Conservation (phyloP, 2,888 invertebrate species). For the Exocentrus adspersus region DNA sequence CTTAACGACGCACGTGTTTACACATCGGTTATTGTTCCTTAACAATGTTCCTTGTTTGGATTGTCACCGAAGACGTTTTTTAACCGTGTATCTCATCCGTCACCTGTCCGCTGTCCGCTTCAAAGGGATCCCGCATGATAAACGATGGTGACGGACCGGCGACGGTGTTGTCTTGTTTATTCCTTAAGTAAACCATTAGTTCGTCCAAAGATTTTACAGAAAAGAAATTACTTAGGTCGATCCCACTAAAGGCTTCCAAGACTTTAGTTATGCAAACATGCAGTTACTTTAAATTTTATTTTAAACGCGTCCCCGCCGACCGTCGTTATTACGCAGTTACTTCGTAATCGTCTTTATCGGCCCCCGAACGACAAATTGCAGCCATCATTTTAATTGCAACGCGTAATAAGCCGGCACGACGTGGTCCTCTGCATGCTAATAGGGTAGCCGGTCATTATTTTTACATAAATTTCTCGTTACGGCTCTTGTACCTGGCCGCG, state of each 20-base stretch:
- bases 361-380: conserved; percentile 8
- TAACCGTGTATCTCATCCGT: neutral
- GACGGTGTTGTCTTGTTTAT: too few relatives aligned
- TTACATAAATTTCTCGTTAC: conserved; percentile 28
- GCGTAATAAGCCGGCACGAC: conserved; percentile 6
- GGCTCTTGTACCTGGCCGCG: neutral
- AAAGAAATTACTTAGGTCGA: too few relatives aligned
- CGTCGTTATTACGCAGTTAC: conserved; percentile 14
- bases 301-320: neutral
- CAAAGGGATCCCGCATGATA: neutral
- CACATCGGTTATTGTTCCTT: conserved; percentile 1
- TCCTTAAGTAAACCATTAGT: too few relatives aligned
- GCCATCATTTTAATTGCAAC: conserved; percentile 13
- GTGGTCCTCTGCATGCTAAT: neutral
- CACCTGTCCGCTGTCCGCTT: neutral
- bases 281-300: too few relatives aligned
- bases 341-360: conserved; percentile 8
- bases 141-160: neutral
- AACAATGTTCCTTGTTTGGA: neutral
- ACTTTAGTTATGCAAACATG: too few relatives aligned
- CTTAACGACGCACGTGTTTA: neutral
- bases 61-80: neutral
- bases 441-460: neutral
- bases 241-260: too few relatives aligned
- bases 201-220: too few relatives aligned